Evolutionary conservation across 1,140 invertebrate species (phyloP).

Genomic region (Dinothrombium tinctorium): DNA sequence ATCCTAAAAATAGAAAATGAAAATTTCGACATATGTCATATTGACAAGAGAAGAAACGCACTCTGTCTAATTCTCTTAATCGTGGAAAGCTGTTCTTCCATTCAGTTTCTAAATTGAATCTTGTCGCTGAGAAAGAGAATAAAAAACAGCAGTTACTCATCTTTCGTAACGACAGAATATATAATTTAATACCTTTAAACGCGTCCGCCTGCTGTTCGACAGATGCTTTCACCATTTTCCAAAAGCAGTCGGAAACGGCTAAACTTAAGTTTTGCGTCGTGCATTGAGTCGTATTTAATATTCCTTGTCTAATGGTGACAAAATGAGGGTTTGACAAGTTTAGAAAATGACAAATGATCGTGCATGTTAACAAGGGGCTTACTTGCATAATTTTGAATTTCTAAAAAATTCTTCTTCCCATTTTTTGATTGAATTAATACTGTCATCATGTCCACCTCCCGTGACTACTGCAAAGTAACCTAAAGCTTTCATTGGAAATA

Average conservation of each 20-base stretch:
- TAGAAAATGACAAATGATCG: conserved; percentile 2
- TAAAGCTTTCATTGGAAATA: conserved; percentile 97
- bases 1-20: conserved; percentile 28
- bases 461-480: conserved; percentile 99
- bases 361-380: no score
- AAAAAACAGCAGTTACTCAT: no score
- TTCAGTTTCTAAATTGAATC: conserved; percentile 95
- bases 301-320: conserved; percentile 40
- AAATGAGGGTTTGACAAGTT: conserved; percentile 1
- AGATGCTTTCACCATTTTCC: conserved; percentile 96
- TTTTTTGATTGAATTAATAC: conserved; percentile 70
- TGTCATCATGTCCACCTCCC: conserved; percentile 67
- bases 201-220: conserved; percentile 97
- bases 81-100: conserved; percentile 98
- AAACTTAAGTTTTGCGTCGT: conserved; percentile 87
- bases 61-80: conserved; percentile 65
- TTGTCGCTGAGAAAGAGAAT: no score
- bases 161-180: conserved; percentile 13
- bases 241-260: conserved; percentile 92
- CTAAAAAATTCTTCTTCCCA: conserved; percentile 92
- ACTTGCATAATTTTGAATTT: conserved; percentile 81
- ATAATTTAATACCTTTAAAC: conserved; percentile 63
- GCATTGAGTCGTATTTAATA: conserved; percentile 77
- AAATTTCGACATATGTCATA: conserved; percentile 1
- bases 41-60: conserved; percentile 15